Conservation (phyloP, 2,888 invertebrate species). For the Epirrhoe tristata region DNA sequence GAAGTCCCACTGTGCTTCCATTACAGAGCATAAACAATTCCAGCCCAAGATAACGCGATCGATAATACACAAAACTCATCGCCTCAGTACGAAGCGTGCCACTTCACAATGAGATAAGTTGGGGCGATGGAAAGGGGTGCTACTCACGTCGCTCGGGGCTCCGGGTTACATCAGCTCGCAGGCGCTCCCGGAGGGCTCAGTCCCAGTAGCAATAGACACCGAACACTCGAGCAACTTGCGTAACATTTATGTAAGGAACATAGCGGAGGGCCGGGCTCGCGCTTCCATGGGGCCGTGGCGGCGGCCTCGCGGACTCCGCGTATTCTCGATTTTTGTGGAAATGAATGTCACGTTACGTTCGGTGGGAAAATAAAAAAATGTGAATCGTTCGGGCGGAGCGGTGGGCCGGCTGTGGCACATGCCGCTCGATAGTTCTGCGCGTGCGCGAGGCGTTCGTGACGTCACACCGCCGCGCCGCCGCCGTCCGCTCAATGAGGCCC, state of each 20-base stretch:
- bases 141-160: slow-evolving; percentile 69
- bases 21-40: slow-evolving; percentile 62
- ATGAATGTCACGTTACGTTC: slow-evolving; percentile 66
- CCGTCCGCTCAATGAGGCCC: slow-evolving; percentile 58
- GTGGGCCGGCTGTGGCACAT: slow-evolving; percentile 79
- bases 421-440: slow-evolving; percentile 83
- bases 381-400: slow-evolving; percentile 75
- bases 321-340: slow-evolving; percentile 55
- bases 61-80: slow-evolving; percentile 54
- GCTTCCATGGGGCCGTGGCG: slow-evolving; percentile 54
- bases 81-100: slow-evolving; percentile 14
- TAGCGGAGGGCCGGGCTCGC: slow-evolving; percentile 56
- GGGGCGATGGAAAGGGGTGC: slow-evolving; percentile 25
- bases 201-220: slow-evolving; percentile 65
- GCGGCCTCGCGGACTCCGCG: slow-evolving; percentile 21
- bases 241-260: slow-evolving; percentile 81
- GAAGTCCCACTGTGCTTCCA: slow-evolving; percentile 35
- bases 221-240: slow-evolving; percentile 76
- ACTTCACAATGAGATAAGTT: slow-evolving; percentile 27
- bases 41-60: slow-evolving; percentile 67
- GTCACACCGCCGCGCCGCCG: slow-evolving; percentile 73
- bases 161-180: slow-evolving; percentile 72
- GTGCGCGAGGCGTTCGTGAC: slow-evolving; percentile 75
- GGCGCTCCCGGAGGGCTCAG: slow-evolving; percentile 57
- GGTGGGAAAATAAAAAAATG: slow-evolving; percentile 79